Evolutionary conservation across 2,888 invertebrate species (phyloP), one percentile per base, ranked within the genome.

Genomic region (Drymonia ruficornis): DNA sequence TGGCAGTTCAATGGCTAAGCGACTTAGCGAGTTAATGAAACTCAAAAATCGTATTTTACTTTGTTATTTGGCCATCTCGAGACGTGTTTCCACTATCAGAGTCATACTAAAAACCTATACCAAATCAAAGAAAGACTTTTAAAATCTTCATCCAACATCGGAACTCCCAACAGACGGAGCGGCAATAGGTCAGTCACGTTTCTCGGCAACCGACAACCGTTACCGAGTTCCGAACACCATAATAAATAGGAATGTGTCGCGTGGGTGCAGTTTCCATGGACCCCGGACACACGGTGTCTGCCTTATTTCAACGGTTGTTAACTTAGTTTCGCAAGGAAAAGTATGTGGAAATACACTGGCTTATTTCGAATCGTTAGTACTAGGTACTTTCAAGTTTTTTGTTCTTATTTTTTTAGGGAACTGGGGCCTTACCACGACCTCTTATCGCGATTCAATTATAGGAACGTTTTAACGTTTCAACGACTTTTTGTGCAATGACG

Each of bases 151-250:
- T 0, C 11, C 2, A 1, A 40, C 40, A n/a, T 40, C n/a, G 19
- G 6, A 44, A 44, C 12, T 45, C 45, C 45, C 45, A n/a, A n/a
- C 28, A 28, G 45, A 19, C 13, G 8, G 18, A 44, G 28, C 15
- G 44, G 55, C 19, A 52, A 36, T 53, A 56, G 61, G 48, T 60
- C 45, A 58, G 65, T 71, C 68, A 65, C 63, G 68, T 65, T 45
- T 48, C 29, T 36, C 53, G 11, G 12, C 13, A 43, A 1, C 19
- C 11, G 19, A 19, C 43, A 43, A 19, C 62, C 57, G 63, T 69
- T 72, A 69, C 53, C 49, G 47, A 57, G 62, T 58, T 55, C 59
- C 34, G 49, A 16, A 43, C 43, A 43, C 43, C 19, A 43, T 43
- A 19, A 43, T 43, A 43, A 43, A 43, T 43, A 43, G 19, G 43